Conservation (phyloP, 2,888 invertebrate species). For the Cheilosia pagana region DNA sequence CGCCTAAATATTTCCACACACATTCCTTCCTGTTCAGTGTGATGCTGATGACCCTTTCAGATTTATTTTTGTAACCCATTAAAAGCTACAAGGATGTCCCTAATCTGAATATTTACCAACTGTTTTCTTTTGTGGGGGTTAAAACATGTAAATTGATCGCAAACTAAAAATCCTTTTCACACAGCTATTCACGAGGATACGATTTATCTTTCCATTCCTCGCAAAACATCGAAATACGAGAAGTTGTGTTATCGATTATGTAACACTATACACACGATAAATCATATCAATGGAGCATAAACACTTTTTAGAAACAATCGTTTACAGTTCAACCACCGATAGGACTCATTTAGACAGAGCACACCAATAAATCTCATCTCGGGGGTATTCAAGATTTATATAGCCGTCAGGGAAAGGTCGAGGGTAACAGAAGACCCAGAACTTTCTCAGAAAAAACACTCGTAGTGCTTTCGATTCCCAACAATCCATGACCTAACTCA, state of each 20-base stretch:
- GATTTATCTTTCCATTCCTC: not conserved
- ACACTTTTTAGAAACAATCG: constrained; percentile 28
- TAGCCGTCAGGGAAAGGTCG: not conserved
- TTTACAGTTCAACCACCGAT: constrained; percentile 31
- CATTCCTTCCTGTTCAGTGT: no score
- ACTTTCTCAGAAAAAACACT: not conserved
- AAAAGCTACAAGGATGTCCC: no score
- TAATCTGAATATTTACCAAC: no score
- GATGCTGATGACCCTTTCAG: no score
- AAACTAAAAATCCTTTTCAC: not conserved
- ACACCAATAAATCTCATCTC: constrained; percentile 19
- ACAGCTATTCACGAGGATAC: not conserved
- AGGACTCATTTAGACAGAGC: constrained; percentile 2
- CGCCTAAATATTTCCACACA: no score
- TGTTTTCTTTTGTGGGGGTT: no score
- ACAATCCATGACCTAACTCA: not conserved
- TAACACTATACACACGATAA: constrained; percentile 22
- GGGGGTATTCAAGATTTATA: constrained; percentile 16
- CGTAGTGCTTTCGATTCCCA: not conserved
- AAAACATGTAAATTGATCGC: no score
- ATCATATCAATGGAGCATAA: constrained; percentile 34
- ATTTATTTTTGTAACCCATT: no score
- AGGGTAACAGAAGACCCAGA: not conserved
- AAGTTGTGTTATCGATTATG: constrained; percentile 3
- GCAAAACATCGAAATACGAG: not conserved